These are phyloP conservation scores for Saccopteryx bilineata DNA, from an alignment of 2,113 vertebrate species.

Conservation along the genomic window DNA sequence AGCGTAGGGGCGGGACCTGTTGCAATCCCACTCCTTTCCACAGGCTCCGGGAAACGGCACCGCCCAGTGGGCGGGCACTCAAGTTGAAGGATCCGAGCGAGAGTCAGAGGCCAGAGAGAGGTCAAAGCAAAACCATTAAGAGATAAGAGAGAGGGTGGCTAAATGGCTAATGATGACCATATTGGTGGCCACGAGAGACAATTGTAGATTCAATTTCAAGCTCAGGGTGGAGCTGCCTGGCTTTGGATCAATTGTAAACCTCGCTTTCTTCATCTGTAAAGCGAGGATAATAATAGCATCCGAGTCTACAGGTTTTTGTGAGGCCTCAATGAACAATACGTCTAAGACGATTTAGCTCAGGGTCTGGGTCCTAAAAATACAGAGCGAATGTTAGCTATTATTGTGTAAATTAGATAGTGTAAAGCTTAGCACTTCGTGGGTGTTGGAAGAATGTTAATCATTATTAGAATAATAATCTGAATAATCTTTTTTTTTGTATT, in stretches of 20 bases:
- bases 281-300: not conserved
- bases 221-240: not conserved
- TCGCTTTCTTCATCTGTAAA: not conserved
- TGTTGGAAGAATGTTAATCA: conserved; percentile 43
- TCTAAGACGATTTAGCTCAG: not conserved
- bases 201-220: not conserved
- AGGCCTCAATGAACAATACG: not conserved
- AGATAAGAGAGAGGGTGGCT: not conserved
- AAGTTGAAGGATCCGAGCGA: rapidly evolving
- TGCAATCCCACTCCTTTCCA: not conserved
- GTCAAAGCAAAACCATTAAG: not conserved
- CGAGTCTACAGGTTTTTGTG: not conserved
- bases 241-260: not conserved
- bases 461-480: conserved; percentile 23
- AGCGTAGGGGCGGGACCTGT: not conserved
- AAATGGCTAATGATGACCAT: not conserved
- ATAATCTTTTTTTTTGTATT: too few species aligned
- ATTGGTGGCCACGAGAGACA: not conserved
- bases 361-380: not conserved
- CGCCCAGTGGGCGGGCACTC: not conserved
- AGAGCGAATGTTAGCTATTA: conserved; percentile 41
- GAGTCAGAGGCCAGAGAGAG: rapidly evolving
- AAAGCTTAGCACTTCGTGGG: not conserved
- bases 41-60: not conserved
- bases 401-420: conserved; percentile 41